Conservation (phyloP, 2,113 vertebrate species). For the Corythaixoides concolor region DNA sequence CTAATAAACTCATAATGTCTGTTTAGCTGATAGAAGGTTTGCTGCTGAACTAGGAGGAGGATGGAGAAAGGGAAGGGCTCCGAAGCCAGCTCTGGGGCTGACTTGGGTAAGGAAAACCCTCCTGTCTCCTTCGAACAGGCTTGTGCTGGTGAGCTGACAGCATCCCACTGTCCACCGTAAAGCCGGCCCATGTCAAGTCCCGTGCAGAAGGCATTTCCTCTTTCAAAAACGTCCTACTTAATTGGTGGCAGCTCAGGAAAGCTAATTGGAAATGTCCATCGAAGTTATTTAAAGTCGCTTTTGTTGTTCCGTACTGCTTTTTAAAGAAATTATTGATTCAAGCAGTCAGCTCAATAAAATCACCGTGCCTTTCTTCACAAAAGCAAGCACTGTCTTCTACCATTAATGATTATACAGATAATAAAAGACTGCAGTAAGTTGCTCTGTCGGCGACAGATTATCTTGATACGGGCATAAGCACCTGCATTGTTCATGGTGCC, state of each 20-base stretch:
- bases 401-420: neutral
- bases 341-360: neutral
- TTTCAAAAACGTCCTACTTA: neutral
- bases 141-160: neutral
- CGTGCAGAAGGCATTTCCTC: neutral
- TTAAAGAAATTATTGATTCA: neutral
- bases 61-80: neutral
- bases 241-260: neutral
- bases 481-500: neutral
- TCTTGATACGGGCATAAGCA: neutral
- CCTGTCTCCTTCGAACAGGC: accelerated
- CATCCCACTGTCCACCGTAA: neutral
- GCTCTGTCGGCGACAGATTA: neutral
- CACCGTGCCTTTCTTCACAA: neutral
- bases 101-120: neutral
- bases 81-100: neutral
- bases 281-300: neutral
- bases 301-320: neutral
- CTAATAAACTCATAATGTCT: neutral
- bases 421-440: neutral
- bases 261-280: neutral
- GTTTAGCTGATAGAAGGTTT: neutral
- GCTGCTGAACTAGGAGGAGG: neutral
- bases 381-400: neutral
- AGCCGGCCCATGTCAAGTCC: neutral